Base-by-base conservation (phyloP, 2,797 vertebrate species). In the Heterohyrax brucei region DNA sequence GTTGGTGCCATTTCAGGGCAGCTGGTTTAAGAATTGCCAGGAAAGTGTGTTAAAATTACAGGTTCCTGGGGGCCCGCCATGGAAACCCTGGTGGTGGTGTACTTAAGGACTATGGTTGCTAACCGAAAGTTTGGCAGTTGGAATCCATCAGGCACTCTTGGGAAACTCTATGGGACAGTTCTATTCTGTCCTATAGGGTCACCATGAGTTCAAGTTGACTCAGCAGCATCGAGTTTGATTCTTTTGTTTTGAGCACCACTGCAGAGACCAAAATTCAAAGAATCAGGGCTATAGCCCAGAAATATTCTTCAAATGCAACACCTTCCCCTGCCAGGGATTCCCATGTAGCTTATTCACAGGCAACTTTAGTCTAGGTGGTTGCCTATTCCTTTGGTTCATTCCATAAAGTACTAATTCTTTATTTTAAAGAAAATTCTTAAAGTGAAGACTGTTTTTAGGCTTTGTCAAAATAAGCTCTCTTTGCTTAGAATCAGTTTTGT, bases 371-470 rank as follows among this genome's bases (percentile, higher is more conserved):
- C 22, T 91, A 82, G 22, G 44, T 62, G 13, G 56, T 75, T 91
- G 88, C 68, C 56, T 39, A 30, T 26, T n/a, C 14, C 62, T 81
- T 82, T 50, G 18, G 70, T 75, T 28, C 24, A 86, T 48, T 93
- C 79, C 66, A 30, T 7, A 86, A 95, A 93, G 59, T 76, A 76
- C n/a, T 85, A 87, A 73, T 24, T 30, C 28, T 87, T 89, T 87
- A 44, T 79, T 90, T 56, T 66, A 78, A 92, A 75, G 46, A 95
- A 56, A 91, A 94, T 95, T 70, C 76, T 93, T 95, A 82, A 81
- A 72, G 73, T 44, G 26, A 70, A 81, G 53, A 72, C 21, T 66
- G 7, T 79, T 70, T 93, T 80, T 72, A 78, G 16, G 59, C 81
- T 85, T 84, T 26, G 46, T 76, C 61, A 95, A 84, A 91, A 82